Evolutionary conservation across 2,888 invertebrate species (phyloP), one percentile per base, ranked within the genome.

Genomic region (Nymphalis urticae): DNA sequence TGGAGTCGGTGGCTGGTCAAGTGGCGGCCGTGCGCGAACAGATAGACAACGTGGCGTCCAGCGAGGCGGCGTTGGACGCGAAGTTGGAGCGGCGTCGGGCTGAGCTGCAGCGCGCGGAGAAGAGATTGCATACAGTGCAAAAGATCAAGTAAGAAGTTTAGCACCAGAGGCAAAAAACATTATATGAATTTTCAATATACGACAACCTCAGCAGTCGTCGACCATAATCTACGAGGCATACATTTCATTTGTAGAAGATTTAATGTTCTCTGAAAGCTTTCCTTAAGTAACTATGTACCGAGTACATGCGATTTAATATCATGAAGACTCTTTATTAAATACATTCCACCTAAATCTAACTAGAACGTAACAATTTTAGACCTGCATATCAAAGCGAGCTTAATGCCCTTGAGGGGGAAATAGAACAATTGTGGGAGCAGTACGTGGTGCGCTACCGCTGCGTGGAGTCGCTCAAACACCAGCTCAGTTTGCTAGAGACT

Each of bases 311-410:
- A 27, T 27, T 27, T 27, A 27, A 27, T 27, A 27, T 27, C 27
- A 27, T 27, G 27, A 27, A 3, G 27, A 3, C 5, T 3, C 3
- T 32, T 32, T 21, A 21, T 32, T 32, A 6, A 7, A 48, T 48
- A 48, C 48, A 17, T 16, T 48, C 6, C 5, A n/a, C 42, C 2
- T 13, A 13, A 4, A 3, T 42, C 13, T 13, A 3, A 13, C 4
- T 13, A 42, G 13, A 13, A 42, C 0, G 0, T 42, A 2, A 19
- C 51, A 17, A 13, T 63, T 13, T 36, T 77, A 96, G 97, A 63
- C 99, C 99, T 0, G 98, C 98, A 0, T 99, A 98, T 85, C 96
- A 99, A 94, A 98, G 98, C 78, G 99, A 99, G 87, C 97, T 98
- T 86, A 97, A 97, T 70, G 95, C 96, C 61, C 93, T 98, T 64